Conservation (phyloP, 2,888 invertebrate genomes). For the Margaritifera margaritifera region DNA sequence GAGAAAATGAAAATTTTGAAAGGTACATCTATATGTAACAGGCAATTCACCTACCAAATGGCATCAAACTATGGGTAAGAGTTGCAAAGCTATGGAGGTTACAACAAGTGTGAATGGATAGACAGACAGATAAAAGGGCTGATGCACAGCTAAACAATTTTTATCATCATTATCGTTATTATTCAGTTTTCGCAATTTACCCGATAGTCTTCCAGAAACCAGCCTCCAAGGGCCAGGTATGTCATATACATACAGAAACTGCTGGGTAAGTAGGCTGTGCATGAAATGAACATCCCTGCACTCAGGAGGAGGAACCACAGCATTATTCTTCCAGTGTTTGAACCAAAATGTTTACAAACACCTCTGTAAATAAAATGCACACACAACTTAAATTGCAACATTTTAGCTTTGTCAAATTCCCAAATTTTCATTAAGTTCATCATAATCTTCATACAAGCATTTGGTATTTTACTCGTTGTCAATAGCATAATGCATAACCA, state of each 20-base stretch:
- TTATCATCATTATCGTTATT: neutral
- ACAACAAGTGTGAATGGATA: too few species aligned
- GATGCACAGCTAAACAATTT: neutral
- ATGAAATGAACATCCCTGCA: slow-evolving; percentile 91
- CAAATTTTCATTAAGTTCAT: too few species aligned
- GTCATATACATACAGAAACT: slow-evolving; percentile 94
- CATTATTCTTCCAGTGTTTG: slow-evolving; percentile 89
- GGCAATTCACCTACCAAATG: too few species aligned
- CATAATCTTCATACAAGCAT: too few species aligned
- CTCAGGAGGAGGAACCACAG: slow-evolving; percentile 79
- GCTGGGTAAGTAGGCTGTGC: slow-evolving; percentile 92
- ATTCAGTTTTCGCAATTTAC: slow-evolving; percentile 40
- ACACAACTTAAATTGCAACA: too few species aligned
- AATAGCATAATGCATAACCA: too few species aligned
- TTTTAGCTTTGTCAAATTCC: too few species aligned
- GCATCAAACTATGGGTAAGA: too few species aligned
- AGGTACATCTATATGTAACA: too few species aligned
- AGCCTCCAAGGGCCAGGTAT: slow-evolving; percentile 88
- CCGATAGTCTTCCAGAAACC: slow-evolving; percentile 84
- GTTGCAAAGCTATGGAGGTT: too few species aligned
- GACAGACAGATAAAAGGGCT: neutral
- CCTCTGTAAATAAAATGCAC: slow-evolving; percentile 75
- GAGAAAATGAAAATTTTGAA: too few species aligned
- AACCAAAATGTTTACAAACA: slow-evolving; percentile 78
- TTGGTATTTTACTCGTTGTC: too few species aligned